These are phyloP conservation scores for Halichondria panicea DNA, from an alignment of 37 sponge, comb jelly and placozoan species.

Conservation along the genomic window DNA sequence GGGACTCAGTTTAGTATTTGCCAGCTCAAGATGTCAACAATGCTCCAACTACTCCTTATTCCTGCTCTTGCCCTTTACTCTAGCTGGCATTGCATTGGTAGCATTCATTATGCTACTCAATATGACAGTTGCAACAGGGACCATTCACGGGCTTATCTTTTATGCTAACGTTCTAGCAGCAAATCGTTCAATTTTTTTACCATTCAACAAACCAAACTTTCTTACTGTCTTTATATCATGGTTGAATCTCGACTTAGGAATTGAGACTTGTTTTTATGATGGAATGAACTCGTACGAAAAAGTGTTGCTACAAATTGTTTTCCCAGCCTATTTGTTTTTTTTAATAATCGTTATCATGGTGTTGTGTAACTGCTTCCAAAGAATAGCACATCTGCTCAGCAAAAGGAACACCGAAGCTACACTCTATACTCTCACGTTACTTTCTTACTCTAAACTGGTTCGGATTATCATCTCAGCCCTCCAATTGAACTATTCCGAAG, in stretches of 20 bases:
- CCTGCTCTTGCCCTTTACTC: background rate
- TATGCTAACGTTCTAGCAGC: conserved; percentile 2
- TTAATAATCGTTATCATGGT: conserved; percentile 6
- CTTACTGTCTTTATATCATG: conserved; percentile 7
- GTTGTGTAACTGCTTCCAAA: background rate
- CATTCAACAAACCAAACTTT: background rate
- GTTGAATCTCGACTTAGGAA: conserved; percentile 35
- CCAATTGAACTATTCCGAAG: too few relatives aligned
- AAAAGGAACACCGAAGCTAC: too few relatives aligned
- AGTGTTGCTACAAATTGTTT: conserved; percentile 39
- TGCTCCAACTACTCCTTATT: conserved; percentile 9
- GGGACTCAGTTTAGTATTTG: background rate
- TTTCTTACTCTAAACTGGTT: too few relatives aligned
- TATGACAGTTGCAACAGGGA: conserved; percentile 1
- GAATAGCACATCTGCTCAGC: background rate
- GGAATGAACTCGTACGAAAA: conserved; percentile 17
- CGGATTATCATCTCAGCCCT: too few relatives aligned
- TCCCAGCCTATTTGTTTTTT: conserved; percentile 24
- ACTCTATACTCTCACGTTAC: too few relatives aligned
- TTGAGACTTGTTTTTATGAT: conserved; percentile 33
- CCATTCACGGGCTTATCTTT: conserved; percentile 2
- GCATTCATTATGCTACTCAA: background rate
- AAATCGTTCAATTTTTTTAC: background rate
- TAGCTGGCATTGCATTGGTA: conserved; percentile 9
- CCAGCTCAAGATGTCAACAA: background rate